Percentiles rank a stretch among this genome's conserved stretches.
These are phyloP conservation scores for Microctenopoma lineatum DNA, from an alignment of 2,797 vertebrate genomes.

Conservation along the genomic window DNA sequence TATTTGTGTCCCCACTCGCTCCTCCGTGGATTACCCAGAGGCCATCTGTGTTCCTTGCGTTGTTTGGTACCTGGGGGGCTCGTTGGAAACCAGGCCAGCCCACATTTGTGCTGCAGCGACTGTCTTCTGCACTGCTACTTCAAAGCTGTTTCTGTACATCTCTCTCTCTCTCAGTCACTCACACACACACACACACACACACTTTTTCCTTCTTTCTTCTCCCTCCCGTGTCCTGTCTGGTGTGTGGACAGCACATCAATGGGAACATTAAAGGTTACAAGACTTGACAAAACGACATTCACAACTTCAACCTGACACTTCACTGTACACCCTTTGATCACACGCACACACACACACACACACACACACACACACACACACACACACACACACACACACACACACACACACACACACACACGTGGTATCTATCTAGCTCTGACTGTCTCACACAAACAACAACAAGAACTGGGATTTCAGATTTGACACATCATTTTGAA, in stretches of 20 bases:
- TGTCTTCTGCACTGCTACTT: slow-evolving; percentile 52
- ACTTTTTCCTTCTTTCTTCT: slow-evolving; percentile 11
- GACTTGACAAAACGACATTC: slow-evolving; percentile 69
- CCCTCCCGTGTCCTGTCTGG: slow-evolving; percentile 60
- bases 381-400: slow-evolving; percentile 36
- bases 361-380: slow-evolving; percentile 16
- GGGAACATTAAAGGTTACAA: slow-evolving; percentile 78
- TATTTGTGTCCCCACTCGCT: slow-evolving; percentile 54
- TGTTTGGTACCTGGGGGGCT: slow-evolving; percentile 66
- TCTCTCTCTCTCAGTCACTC: slow-evolving; percentile 3
- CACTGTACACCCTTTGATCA: slow-evolving; percentile 68
- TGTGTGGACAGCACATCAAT: slow-evolving; percentile 77
- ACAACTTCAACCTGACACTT: slow-evolving; percentile 63
- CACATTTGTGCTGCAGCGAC: slow-evolving; percentile 57
- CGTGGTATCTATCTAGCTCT: slow-evolving; percentile 24
- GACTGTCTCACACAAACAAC: slow-evolving; percentile 8
- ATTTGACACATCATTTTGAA: not conserved
- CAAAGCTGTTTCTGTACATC: slow-evolving; percentile 45
- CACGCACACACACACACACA: slow-evolving; percentile 17
- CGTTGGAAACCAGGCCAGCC: slow-evolving; percentile 75
- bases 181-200: not conserved
- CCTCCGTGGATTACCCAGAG: slow-evolving; percentile 70
- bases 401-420: slow-evolving; percentile 12
- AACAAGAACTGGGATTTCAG: slow-evolving; percentile 2
- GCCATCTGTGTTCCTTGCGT: slow-evolving; percentile 76